A percentile compares a stretch with the other conserved stretches of the same genome.
phyloP scores from a whole-genome alignment of 2,888 invertebrate species.

The Phengaris arion region DNA sequence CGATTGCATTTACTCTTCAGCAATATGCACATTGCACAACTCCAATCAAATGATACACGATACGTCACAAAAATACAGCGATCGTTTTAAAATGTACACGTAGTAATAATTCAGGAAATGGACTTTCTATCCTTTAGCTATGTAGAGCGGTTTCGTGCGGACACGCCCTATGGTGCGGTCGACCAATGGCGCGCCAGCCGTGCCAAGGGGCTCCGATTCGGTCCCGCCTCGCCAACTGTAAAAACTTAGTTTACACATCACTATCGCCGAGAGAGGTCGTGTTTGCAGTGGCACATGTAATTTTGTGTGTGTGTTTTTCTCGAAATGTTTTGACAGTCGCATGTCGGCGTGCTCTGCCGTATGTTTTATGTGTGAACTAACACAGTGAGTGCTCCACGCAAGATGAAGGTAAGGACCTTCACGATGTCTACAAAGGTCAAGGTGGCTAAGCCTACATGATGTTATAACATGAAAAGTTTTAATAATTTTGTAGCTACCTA shows the following conservation, averaged over 20 bases:
- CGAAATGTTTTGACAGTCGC: conserved; percentile 49
- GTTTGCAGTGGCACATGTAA: conserved; percentile 35
- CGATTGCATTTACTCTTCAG: background rate
- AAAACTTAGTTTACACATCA: conserved; percentile 53
- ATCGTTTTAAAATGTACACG: conserved; percentile 43
- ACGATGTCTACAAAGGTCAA: background rate
- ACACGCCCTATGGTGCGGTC: conserved; percentile 42
- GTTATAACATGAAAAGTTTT: too few relatives aligned
- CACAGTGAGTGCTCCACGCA: conserved; percentile 45
- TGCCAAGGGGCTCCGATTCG: conserved; percentile 38
- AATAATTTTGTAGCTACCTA: too few relatives aligned
- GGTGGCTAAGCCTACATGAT: background rate
- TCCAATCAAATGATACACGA: conserved; percentile 44
- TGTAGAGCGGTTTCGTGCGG: conserved; percentile 46
- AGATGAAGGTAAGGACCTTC: conserved; percentile 62
- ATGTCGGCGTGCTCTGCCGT: conserved; percentile 44
- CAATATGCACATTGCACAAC: background rate
- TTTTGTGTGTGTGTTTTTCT: conserved; percentile 26
- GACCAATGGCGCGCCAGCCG: conserved; percentile 48
- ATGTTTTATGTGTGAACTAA: conserved; percentile 50
- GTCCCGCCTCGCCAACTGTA: conserved; percentile 48
- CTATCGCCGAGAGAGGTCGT: conserved; percentile 53
- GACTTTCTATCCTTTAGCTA: conserved; percentile 46
- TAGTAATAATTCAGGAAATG: conserved; percentile 52
- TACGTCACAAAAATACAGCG: conserved; percentile 47